Evolutionary conservation across 2,113 vertebrate species (phyloP).

Genomic region (Forbesichthys papilliferus): DNA sequence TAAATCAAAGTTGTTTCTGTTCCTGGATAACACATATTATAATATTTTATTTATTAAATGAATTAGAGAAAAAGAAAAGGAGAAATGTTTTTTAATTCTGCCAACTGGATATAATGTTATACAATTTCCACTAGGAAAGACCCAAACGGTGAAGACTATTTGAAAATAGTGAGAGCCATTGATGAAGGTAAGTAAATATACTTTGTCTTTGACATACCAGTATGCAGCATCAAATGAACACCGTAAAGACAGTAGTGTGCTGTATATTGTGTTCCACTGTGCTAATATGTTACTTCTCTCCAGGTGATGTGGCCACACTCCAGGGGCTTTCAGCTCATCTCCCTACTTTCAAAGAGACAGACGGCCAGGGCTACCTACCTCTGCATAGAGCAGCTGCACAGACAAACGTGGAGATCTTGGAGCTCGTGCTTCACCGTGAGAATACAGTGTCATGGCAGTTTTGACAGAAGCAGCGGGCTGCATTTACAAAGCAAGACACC

Average conservation of each 20-base stretch:
- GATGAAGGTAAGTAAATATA: constrained; percentile 71
- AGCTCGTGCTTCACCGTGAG: constrained; percentile 81
- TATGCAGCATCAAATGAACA: not conserved
- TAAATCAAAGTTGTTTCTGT: too few relatives aligned
- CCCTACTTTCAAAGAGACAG: constrained; percentile 79
- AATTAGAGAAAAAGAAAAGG: too few relatives aligned
- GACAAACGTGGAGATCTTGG: constrained; percentile 74
- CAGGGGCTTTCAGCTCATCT: constrained; percentile 68
- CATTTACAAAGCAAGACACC: too few relatives aligned
- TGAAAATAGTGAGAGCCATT: constrained; percentile 80
- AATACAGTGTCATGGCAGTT: not conserved
- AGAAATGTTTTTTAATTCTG: not conserved
- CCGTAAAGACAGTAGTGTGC: not conserved
- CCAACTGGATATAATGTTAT: constrained; percentile 14
- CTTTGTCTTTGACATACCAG: not conserved
- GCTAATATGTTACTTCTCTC: constrained; percentile 7
- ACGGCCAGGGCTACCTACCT: constrained; percentile 81
- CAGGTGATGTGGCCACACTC: constrained; percentile 78
- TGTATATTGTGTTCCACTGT: not conserved
- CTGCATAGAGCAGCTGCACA: constrained; percentile 78
- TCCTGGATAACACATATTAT: too few relatives aligned
- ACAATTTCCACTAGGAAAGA: constrained; percentile 66
- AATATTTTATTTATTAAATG: too few relatives aligned
- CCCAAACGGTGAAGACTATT: constrained; percentile 75
- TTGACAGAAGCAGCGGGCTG: not conserved